Evolutionary conservation across 2,888 invertebrate species (phyloP).

Genomic region (Isoperla grammatica): DNA sequence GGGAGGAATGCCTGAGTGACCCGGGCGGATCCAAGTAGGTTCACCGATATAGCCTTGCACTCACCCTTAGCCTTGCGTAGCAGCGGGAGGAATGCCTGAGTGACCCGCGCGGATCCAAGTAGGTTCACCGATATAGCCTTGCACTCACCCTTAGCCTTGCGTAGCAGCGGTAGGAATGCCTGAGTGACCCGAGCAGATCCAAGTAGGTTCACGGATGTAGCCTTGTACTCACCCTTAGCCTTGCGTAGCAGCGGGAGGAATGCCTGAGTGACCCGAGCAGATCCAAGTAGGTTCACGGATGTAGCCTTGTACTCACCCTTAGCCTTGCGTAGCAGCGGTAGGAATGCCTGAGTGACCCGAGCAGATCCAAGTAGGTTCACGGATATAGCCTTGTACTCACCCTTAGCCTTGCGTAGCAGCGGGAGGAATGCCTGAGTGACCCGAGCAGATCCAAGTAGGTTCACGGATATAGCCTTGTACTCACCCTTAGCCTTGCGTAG

Average conservation of each 20-base stretch:
- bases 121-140: too few relatives aligned
- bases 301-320: slow-evolving; percentile 58
- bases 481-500: slow-evolving; percentile 67
- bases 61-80: slow-evolving; percentile 67
- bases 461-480: too few relatives aligned
- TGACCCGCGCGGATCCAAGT: slow-evolving; percentile 62
- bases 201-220: slow-evolving; percentile 68
- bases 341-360: slow-evolving; percentile 68
- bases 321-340: slow-evolving; percentile 71
- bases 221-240: slow-evolving; percentile 58
- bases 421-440: slow-evolving; percentile 77
- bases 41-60: too few relatives aligned
- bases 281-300: slow-evolving; percentile 68
- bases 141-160: slow-evolving; percentile 63
- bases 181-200: slow-evolving; percentile 65
- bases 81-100: slow-evolving; percentile 75
- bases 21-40: slow-evolving; percentile 65
- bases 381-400: too few relatives aligned
- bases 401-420: slow-evolving; percentile 67
- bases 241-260: slow-evolving; percentile 76
- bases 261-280: slow-evolving; percentile 65
- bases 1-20: slow-evolving; percentile 77
- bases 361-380: slow-evolving; percentile 70
- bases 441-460: slow-evolving; percentile 65
- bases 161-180: slow-evolving; percentile 74